These are phyloP conservation scores for Valencia hispanica DNA, from an alignment of 2,797 vertebrate genomes.

Conservation along the genomic window DNA sequence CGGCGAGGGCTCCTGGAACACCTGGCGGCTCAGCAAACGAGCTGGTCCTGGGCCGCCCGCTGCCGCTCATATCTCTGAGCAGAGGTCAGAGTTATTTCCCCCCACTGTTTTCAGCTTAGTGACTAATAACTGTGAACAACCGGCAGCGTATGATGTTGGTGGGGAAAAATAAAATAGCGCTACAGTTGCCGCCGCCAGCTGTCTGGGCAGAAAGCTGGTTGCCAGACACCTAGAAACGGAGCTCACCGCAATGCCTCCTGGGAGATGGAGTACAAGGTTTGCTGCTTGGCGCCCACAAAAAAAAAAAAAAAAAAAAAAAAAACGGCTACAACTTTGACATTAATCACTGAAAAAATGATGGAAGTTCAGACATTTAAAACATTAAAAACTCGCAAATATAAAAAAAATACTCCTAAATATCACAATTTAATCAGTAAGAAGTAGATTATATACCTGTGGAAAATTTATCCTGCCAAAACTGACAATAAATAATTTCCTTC, in stretches of 20 bases:
- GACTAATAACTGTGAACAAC: slow-evolving; percentile 43
- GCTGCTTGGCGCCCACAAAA: slow-evolving; percentile 13
- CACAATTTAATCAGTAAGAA: neutral
- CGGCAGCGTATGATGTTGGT: slow-evolving; percentile 50
- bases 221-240: slow-evolving; percentile 79
- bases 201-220: slow-evolving; percentile 76
- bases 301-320: slow-evolving; percentile 41
- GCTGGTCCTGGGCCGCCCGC: slow-evolving; percentile 90
- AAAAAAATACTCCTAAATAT: neutral
- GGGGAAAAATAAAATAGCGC: slow-evolving; percentile 57
- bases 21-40: slow-evolving; percentile 89
- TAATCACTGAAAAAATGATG: neutral
- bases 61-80: slow-evolving; percentile 85
- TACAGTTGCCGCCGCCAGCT: slow-evolving; percentile 73
- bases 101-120: slow-evolving; percentile 58
- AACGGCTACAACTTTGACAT: slow-evolving; percentile 55
- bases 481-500: too few relatives aligned
- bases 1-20: slow-evolving; percentile 82
- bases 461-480: too few relatives aligned
- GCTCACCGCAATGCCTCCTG: slow-evolving; percentile 72
- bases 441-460: neutral
- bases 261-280: slow-evolving; percentile 75
- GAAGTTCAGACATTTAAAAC: neutral
- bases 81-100: slow-evolving; percentile 70
- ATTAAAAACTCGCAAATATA: too few relatives aligned